Percentiles rank a stretch among this genome's conserved stretches.
Evolutionary conservation across 2,888 invertebrate genomes (phyloP).

Genomic region (Petrolisthes manimaculis): DNA sequence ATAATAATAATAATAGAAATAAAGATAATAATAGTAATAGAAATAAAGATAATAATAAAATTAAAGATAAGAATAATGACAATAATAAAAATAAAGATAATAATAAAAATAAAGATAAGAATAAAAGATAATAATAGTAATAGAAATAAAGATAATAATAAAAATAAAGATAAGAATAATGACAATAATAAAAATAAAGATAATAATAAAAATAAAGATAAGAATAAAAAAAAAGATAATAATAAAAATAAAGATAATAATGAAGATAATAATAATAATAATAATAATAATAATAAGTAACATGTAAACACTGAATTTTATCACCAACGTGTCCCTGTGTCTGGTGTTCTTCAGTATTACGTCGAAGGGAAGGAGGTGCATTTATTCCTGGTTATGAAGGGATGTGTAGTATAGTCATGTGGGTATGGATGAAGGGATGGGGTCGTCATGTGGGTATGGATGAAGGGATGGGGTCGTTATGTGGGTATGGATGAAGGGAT

Average conservation of each 20-base stretch:
- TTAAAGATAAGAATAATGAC: not conserved
- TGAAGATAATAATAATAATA: too few relatives aligned
- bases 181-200: not conserved
- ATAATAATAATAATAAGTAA: too few relatives aligned
- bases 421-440: too few relatives aligned
- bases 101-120: not conserved
- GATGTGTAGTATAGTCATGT: too few relatives aligned
- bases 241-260: not conserved
- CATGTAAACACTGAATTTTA: too few relatives aligned
- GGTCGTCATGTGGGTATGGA: too few relatives aligned
- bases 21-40: not conserved
- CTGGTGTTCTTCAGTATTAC: too few relatives aligned
- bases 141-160: not conserved
- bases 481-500: too few relatives aligned
- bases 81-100: not conserved
- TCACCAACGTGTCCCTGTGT: too few relatives aligned
- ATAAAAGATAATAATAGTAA: not conserved
- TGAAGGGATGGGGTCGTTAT: too few relatives aligned
- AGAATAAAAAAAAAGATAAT: not conserved
- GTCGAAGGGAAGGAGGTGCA: too few relatives aligned
- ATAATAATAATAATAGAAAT: not conserved
- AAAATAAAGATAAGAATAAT: not conserved
- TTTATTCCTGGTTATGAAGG: too few relatives aligned
- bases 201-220: not conserved
- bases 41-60: not conserved